These are phyloP conservation scores for Heliconius ethilla DNA, from an alignment of 2,888 invertebrate species.

Conservation along the genomic window DNA sequence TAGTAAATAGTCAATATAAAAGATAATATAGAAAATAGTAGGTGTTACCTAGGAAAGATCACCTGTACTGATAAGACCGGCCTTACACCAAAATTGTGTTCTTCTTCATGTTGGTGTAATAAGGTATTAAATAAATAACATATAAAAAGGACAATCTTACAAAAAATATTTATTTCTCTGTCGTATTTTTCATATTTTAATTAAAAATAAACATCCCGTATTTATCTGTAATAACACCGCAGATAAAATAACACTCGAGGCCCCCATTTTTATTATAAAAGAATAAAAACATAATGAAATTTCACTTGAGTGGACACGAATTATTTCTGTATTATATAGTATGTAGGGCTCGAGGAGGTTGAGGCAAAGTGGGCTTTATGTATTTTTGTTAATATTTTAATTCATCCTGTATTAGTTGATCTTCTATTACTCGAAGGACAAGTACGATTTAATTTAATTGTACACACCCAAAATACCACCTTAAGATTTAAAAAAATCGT, in stretches of 20 bases:
- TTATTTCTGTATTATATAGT: constrained; percentile 46
- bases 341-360: background rate
- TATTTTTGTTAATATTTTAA: background rate
- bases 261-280: constrained; percentile 45
- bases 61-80: too few relatives aligned
- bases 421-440: too few relatives aligned
- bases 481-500: too few relatives aligned
- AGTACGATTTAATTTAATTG: too few relatives aligned
- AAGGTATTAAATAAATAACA: background rate
- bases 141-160: background rate
- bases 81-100: too few relatives aligned
- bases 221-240: constrained; percentile 46
- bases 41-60: too few relatives aligned
- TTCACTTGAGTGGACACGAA: constrained; percentile 49
- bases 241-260: constrained; percentile 47
- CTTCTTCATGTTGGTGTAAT: too few relatives aligned
- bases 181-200: constrained; percentile 27
- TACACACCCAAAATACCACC: too few relatives aligned
- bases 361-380: constrained; percentile 22
- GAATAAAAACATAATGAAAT: constrained; percentile 53
- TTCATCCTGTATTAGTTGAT: background rate
- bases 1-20: too few relatives aligned
- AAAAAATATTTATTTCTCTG: background rate
- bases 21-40: too few relatives aligned
- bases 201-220: constrained; percentile 43